Conservation (phyloP, 2,113 vertebrate genomes). For the Melanocharis versteri region DNA sequence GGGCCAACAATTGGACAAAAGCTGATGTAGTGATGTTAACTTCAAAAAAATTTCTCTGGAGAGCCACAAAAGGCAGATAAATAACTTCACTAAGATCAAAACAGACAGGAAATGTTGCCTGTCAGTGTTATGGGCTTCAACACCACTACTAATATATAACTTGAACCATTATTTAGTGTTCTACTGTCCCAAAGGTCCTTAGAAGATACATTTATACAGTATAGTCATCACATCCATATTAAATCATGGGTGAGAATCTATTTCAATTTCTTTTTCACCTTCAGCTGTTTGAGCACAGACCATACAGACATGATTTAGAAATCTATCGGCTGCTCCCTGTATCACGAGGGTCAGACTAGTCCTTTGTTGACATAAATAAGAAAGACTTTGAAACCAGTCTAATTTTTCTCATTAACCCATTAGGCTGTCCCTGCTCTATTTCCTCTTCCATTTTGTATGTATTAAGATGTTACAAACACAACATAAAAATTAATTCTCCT, state of each 20-base stretch:
- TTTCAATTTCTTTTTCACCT: constrained; percentile 3
- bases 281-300: not conserved
- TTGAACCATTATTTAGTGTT: not conserved
- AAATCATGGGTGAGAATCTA: not conserved
- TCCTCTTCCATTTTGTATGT: not conserved
- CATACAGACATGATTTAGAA: not conserved
- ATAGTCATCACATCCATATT: not conserved
- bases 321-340: not conserved
- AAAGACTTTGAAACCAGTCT: not conserved
- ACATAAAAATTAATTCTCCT: not conserved
- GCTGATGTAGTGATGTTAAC: not conserved
- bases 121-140: not conserved
- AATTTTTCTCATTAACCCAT: not conserved
- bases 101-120: not conserved
- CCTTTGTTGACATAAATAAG: not conserved
- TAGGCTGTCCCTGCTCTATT: not conserved
- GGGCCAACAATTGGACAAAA: not conserved
- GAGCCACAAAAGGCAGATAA: not conserved
- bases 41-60: not conserved
- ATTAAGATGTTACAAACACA: not conserved
- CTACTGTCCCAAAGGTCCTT: not conserved
- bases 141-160: not conserved
- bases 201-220: not conserved
- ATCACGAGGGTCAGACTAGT: not conserved
- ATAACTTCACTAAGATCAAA: not conserved